A percentile compares a stretch with the other conserved stretches of the same genome.
Evolutionary conservation across 2,797 vertebrate species (phyloP).

Genomic region (Enteromius anoplus): DNA sequence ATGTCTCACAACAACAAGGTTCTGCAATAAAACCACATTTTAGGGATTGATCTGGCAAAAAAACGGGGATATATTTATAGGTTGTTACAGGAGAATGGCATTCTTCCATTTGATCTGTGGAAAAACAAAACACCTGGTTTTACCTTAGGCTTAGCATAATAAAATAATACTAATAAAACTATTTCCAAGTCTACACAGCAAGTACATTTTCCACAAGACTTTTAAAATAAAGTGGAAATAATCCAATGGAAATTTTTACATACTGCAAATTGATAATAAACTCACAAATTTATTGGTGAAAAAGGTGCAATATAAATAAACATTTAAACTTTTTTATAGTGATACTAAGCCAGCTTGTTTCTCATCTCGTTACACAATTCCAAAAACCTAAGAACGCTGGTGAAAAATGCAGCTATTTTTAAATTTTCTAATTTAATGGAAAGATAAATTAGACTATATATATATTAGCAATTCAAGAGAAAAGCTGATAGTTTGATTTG

Average conservation of each 20-base stretch:
- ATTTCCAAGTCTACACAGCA: not conserved
- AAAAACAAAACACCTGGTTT: slow-evolving; percentile 78
- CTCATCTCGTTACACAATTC: not conserved
- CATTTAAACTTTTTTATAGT: not conserved
- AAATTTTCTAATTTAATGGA: not conserved
- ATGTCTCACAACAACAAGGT: slow-evolving; percentile 78
- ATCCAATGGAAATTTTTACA: not conserved
- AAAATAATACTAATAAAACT: slow-evolving; percentile 21
- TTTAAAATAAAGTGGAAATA: not conserved
- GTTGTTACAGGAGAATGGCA: slow-evolving; percentile 73
- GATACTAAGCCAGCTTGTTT: not conserved
- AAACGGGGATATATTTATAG: slow-evolving; percentile 74
- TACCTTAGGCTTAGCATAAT: slow-evolving; percentile 67
- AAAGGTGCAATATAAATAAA: slow-evolving; percentile 10
- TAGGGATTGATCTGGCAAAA: slow-evolving; percentile 67
- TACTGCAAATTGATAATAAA: not conserved
- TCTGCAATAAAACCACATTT: slow-evolving; percentile 78
- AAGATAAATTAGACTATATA: not conserved
- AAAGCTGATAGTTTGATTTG: not conserved
- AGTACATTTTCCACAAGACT: slow-evolving; percentile 1
- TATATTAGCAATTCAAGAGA: not conserved
- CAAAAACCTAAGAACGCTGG: not conserved
- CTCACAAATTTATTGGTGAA: not conserved
- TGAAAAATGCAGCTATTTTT: not conserved
- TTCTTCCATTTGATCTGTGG: slow-evolving; percentile 79